phyloP scores from a whole-genome alignment of 1,140 invertebrate species.

The Cephus cinctus region DNA sequence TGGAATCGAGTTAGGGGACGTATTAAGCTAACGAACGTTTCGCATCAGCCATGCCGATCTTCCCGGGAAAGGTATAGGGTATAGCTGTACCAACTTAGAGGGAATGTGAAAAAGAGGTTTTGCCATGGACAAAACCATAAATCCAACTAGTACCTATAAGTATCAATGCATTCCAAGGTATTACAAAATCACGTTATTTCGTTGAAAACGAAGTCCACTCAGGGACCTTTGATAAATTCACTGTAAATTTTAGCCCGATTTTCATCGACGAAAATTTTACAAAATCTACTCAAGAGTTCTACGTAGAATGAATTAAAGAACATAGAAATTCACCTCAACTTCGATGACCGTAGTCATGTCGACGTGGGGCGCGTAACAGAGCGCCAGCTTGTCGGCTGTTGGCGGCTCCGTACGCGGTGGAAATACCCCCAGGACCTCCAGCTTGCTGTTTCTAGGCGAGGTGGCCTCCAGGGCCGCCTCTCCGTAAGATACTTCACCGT shows the following conservation, averaged over 20 bases:
- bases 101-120: too few relatives aligned
- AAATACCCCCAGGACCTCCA: conserved; percentile 56
- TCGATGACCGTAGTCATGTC: conserved; percentile 55
- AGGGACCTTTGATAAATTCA: too few relatives aligned
- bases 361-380: conserved; percentile 55
- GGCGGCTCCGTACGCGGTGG: conserved; percentile 53
- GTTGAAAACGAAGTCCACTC: too few relatives aligned
- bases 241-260: too few relatives aligned
- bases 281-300: too few relatives aligned
- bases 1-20: background rate
- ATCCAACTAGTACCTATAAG: too few relatives aligned
- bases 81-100: too few relatives aligned
- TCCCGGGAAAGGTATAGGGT: background rate
- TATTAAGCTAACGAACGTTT: background rate
- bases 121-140: too few relatives aligned
- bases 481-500: conserved; percentile 17
- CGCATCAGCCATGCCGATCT: background rate
- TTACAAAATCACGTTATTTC: too few relatives aligned
- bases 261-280: too few relatives aligned
- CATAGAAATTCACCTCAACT: conserved; percentile 44
- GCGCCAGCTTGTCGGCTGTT: conserved; percentile 53
- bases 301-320: conserved; percentile 12
- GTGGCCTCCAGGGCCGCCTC: conserved; percentile 11
- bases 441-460: conserved; percentile 32
- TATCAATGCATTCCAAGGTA: too few relatives aligned